phyloP scores from a whole-genome alignment of 2,888 invertebrate genomes.

The Philhelius pedissequus region DNA sequence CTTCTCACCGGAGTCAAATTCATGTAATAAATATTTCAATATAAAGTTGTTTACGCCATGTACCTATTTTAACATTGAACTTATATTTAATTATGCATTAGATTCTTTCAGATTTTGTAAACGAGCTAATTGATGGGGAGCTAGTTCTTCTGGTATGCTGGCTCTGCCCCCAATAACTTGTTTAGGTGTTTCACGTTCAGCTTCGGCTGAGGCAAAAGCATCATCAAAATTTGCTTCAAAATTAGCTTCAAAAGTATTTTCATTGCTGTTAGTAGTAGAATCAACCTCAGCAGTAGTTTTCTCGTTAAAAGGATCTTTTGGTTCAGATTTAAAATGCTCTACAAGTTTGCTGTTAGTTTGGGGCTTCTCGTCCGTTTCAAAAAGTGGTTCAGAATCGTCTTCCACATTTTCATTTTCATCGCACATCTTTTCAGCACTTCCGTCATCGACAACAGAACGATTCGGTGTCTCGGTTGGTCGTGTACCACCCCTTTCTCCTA shows the following conservation, averaged over 20 bases:
- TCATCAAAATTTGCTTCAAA: slow-evolving; percentile 79
- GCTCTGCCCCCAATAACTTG: slow-evolving; percentile 88
- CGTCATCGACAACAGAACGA: slow-evolving; percentile 37
- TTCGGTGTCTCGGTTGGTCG: slow-evolving; percentile 70
- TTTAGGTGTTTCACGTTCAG: slow-evolving; percentile 80
- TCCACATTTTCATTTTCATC: slow-evolving; percentile 62
- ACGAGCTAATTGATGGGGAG: slow-evolving; percentile 92
- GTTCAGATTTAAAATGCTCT: slow-evolving; percentile 72
- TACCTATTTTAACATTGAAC: not conserved
- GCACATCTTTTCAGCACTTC: slow-evolving; percentile 26
- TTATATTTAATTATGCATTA: slow-evolving; percentile 84
- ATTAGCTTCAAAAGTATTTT: slow-evolving; percentile 76
- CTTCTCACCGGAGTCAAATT: not conserved
- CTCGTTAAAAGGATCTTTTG: slow-evolving; percentile 75
- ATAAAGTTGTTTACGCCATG: not conserved
- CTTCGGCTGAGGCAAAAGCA: slow-evolving; percentile 78
- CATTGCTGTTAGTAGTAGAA: slow-evolving; percentile 55
- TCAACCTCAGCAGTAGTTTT: slow-evolving; percentile 63
- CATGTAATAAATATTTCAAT: not conserved
- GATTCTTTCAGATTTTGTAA: slow-evolving; percentile 94
- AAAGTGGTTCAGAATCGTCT: slow-evolving; percentile 60
- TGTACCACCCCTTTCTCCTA: slow-evolving; percentile 74
- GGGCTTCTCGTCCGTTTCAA: slow-evolving; percentile 71
- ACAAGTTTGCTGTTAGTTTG: slow-evolving; percentile 70
- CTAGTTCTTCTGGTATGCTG: slow-evolving; percentile 92